A percentile compares a stretch with the other conserved stretches of the same genome.
Conservation (phyloP, 1,140 invertebrate genomes). For the Camponotus pennsylvanicus region DNA sequence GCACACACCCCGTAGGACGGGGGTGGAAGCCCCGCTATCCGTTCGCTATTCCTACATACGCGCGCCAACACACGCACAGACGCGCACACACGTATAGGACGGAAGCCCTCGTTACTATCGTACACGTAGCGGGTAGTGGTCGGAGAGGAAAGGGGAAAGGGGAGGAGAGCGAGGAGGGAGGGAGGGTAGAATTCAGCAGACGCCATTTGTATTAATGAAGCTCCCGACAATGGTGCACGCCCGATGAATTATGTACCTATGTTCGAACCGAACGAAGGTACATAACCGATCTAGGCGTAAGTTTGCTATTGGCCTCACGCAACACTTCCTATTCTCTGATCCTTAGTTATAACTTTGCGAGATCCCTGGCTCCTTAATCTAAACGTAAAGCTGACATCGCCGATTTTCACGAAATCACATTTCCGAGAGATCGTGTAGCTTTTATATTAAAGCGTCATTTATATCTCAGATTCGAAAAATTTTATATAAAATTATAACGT, state of each 20-base stretch:
- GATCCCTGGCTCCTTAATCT: slow-evolving; percentile 43
- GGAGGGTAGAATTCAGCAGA: slow-evolving; percentile 84
- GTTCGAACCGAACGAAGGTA: slow-evolving; percentile 83
- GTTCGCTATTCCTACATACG: slow-evolving; percentile 55
- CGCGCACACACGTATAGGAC: slow-evolving; percentile 42
- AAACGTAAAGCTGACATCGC: background rate
- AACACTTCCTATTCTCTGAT: slow-evolving; percentile 43
- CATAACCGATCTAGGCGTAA: slow-evolving; percentile 68
- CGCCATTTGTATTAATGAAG: slow-evolving; percentile 87
- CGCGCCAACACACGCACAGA: slow-evolving; percentile 31
- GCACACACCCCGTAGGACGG: slow-evolving; percentile 40
- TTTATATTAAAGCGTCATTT: background rate
- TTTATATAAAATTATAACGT: background rate
- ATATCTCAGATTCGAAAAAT: background rate
- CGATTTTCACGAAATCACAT: slow-evolving; percentile 35
- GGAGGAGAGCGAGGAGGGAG: too few relatives aligned
- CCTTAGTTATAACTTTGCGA: slow-evolving; percentile 53
- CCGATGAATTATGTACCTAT: slow-evolving; percentile 86
- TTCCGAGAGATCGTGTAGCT: background rate
- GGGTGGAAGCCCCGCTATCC: slow-evolving; percentile 48
- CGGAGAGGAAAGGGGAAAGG: background rate
- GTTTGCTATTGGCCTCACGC: slow-evolving; percentile 72
- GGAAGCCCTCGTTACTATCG: slow-evolving; percentile 71
- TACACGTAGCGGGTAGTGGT: slow-evolving; percentile 65
- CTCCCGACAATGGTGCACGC: slow-evolving; percentile 85